phyloP scores from a whole-genome alignment of 2,113 vertebrate species.

The Ciconia boyciana region DNA sequence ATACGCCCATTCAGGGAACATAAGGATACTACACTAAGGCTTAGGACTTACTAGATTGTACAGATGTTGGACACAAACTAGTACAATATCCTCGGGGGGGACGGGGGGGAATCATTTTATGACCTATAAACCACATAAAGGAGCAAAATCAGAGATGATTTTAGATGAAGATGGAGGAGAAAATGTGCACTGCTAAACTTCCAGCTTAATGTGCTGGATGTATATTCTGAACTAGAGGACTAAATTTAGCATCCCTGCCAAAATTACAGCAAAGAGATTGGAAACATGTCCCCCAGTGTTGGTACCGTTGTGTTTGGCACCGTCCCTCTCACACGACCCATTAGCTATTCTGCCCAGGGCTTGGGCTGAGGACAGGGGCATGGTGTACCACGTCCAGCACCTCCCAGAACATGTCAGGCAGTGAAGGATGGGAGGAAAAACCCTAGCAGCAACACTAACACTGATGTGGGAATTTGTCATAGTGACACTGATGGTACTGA shows the following conservation, averaged over 20 bases:
- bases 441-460: not conserved
- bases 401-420: not conserved
- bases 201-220: not conserved
- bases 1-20: not conserved
- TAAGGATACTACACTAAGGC: not conserved
- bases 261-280: not conserved
- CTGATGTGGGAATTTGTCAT: constrained; percentile 29
- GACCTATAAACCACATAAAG: not conserved
- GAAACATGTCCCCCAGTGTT: not conserved
- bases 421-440: not conserved
- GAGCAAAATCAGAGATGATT: not conserved
- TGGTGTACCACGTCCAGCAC: not conserved
- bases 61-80: not conserved
- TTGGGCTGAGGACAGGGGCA: not conserved
- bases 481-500: constrained; percentile 32
- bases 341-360: not conserved
- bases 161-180: not conserved
- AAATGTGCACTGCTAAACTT: not conserved
- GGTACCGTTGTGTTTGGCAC: not conserved
- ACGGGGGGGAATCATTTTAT: not conserved
- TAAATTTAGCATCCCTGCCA: not conserved
- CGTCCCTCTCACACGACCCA: not conserved
- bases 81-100: not conserved
- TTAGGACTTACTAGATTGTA: not conserved
- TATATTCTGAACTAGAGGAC: not conserved